phyloP scores from a whole-genome alignment of 2,113 vertebrate species.

The Scomber japonicus region DNA sequence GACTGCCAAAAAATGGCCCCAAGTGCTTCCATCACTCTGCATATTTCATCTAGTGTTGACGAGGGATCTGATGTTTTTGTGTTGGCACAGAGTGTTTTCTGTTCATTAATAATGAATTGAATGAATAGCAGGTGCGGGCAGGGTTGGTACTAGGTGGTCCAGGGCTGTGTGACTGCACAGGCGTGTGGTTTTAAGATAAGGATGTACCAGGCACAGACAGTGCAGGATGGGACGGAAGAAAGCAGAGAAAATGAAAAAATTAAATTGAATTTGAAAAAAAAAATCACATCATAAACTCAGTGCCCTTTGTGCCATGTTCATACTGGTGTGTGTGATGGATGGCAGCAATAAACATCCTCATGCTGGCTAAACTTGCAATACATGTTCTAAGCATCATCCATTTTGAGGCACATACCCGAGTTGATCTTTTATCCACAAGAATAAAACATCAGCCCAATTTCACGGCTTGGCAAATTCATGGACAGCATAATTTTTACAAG shows the following conservation, averaged over 20 bases:
- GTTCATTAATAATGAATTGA: constrained; percentile 79
- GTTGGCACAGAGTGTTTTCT: constrained; percentile 61
- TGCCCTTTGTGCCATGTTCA: constrained; percentile 20
- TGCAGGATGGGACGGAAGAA: not conserved
- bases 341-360: constrained; percentile 29
- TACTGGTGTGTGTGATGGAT: constrained; percentile 22
- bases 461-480: constrained; percentile 34
- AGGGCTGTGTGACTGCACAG: constrained; percentile 26
- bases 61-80: constrained; percentile 64
- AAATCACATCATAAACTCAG: constrained; percentile 23
- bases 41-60: constrained; percentile 67
- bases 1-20: constrained; percentile 29
- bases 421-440: constrained; percentile 49
- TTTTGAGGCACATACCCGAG: constrained; percentile 23
- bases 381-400: constrained; percentile 37
- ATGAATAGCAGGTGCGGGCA: constrained; percentile 75
- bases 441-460: constrained; percentile 58
- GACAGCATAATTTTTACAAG: constrained; percentile 48
- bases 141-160: constrained; percentile 56
- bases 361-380: constrained; percentile 10
- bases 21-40: constrained; percentile 36
- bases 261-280: not conserved
- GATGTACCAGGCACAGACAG: constrained; percentile 42
- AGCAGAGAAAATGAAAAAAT: constrained; percentile 3
- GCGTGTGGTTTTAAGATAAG: constrained; percentile 50